phyloP scores from a whole-genome alignment of 2,888 invertebrate species.

The Rhimphoctona megacephalus region DNA sequence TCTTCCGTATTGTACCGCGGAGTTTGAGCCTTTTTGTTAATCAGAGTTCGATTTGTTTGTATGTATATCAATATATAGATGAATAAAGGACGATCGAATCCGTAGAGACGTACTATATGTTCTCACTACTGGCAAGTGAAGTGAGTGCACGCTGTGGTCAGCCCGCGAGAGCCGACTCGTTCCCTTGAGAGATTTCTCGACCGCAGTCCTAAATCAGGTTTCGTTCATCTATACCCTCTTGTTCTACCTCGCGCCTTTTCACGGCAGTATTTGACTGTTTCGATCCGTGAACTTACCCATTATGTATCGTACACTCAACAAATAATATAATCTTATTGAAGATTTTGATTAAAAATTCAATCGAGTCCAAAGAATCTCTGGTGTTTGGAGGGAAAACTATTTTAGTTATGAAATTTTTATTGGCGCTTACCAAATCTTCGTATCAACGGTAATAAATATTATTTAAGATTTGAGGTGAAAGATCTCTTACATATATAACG shows the following conservation, averaged over 20 bases:
- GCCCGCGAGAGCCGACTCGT: conserved; percentile 73
- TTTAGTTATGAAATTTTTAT: background rate
- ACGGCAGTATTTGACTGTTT: conserved; percentile 51
- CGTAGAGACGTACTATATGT: conserved; percentile 76
- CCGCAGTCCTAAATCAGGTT: conserved; percentile 85
- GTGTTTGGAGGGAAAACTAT: background rate
- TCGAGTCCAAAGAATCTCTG: background rate
- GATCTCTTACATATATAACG: background rate
- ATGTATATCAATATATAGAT: conserved; percentile 60
- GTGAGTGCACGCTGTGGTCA: conserved; percentile 81
- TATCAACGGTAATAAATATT: background rate
- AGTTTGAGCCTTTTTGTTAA: background rate
- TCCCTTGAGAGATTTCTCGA: conserved; percentile 82
- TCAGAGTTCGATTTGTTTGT: background rate
- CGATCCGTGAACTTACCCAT: conserved; percentile 66
- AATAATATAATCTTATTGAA: conserved; percentile 58
- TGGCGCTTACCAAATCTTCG: background rate
- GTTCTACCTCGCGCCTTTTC: conserved; percentile 60
- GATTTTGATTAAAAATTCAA: background rate
- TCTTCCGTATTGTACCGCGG: background rate
- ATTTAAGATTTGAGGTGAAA: background rate
- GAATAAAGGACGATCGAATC: conserved; percentile 77
- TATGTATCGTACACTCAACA: conserved; percentile 70
- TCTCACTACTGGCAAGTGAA: conserved; percentile 76
- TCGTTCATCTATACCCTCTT: conserved; percentile 79